These are phyloP conservation scores for Mastomys natalensis DNA, from an alignment of 2,113 vertebrate genomes.

Conservation along the genomic window DNA sequence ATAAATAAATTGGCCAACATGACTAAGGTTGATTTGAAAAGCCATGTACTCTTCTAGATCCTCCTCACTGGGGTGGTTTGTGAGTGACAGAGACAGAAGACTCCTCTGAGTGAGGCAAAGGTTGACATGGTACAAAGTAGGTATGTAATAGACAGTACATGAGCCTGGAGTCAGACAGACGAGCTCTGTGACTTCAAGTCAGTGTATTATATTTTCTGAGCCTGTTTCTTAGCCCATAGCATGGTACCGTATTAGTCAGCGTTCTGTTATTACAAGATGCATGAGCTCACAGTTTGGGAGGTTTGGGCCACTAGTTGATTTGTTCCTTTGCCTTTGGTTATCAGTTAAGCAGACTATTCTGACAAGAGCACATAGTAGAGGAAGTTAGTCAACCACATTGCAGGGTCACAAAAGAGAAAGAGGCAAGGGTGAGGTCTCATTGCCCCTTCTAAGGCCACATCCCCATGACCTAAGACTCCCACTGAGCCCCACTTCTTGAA, in stretches of 20 bases:
- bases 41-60: background rate
- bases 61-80: background rate
- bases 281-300: background rate
- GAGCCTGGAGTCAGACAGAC: background rate
- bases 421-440: background rate
- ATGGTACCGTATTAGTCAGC: background rate
- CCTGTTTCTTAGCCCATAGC: background rate
- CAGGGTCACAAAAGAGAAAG: background rate
- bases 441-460: background rate
- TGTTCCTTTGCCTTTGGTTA: background rate
- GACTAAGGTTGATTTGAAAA: conserved; percentile 11
- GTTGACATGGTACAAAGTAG: background rate
- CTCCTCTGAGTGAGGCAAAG: background rate
- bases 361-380: background rate
- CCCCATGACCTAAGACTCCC: background rate
- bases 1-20: background rate
- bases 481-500: background rate
- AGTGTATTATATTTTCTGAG: background rate
- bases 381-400: background rate
- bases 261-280: background rate
- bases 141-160: background rate
- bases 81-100: background rate
- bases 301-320: background rate
- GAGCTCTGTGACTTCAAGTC: background rate
- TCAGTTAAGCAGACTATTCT: background rate